Evolutionary conservation across 2,113 vertebrate species (phyloP), one percentile per base, ranked within the genome.

Genomic region (Apodemus speciosus): DNA sequence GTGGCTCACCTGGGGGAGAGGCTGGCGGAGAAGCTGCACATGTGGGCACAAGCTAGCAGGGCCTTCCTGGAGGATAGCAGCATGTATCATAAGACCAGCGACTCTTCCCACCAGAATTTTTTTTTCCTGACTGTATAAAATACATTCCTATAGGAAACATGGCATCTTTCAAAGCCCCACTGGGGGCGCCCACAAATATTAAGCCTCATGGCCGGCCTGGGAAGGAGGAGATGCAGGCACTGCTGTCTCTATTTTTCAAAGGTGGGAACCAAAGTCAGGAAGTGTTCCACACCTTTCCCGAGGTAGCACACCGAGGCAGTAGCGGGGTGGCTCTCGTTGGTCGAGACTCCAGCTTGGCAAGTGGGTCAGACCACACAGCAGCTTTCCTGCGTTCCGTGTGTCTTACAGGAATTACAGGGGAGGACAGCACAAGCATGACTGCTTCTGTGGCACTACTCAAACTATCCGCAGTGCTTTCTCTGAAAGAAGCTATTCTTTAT

Each of bases 401-500:
- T 56, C 69, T 53, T 71, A 43, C 35, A 35, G 84, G 85, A 90
- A 88, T 51, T 8, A 43, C 72, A 69, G 89, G 53, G 0, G 66
- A 83, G 83, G 68, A n/a, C 35, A 75, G 66, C 72, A 23, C 51
- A 21, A 11, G 27, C 72, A 16, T 25, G 93, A 85, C 43, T 93
- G 56, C 92, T 77, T 38, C 80, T 60, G 18, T 15, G 27, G 18
- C 60, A 76, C 71, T 87, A 25, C 68, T 88, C 89, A 92, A 95
- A 49, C 81, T 71, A 93, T 14, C 68, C 85, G 51, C 35, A 27
- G 62, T 35, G n/a, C 56, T 93, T 90, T 90, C 83, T 58, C 86
- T 94, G 79, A 95, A 95, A 96, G 92, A 73, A 89, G 32, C 90
- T 69, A 92, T 88, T 91, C 85, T 96, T 85, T 53, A 27, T 66